Base-by-base conservation (phyloP, 2,888 invertebrate genomes). In the Nomada ruficornis region DNA sequence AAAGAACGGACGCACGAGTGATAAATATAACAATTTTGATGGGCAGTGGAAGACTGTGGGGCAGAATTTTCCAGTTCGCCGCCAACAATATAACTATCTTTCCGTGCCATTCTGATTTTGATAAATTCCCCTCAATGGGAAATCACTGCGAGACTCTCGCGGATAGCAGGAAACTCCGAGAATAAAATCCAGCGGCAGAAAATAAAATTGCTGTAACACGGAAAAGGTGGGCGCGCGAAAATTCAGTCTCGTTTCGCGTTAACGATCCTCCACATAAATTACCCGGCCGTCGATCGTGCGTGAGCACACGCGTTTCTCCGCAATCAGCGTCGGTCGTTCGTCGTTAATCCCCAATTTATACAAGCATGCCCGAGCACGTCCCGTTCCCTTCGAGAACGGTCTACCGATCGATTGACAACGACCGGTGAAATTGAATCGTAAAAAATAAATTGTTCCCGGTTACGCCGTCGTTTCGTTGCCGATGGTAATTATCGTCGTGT, bases 341-440 rank as follows among this genome's bases (percentile, higher is more conserved):
- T 65, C 29, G 60, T 82, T 59, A 59, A 81, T 76, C 54, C 71
- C 62, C 54, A 68, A 80, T 82, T 82, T 82, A 81, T 42, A 68
- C 63, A 64, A 62, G 18, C 68, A 42, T 59, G 10, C 18, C 50
- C 72, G 11, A 4, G n/a, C 36, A 42, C 78, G 68, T 42, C 50
- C 13, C 63, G 67, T 18, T 20, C 11, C 20, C 29, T 29, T 3
- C 23, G 44, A 47, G 42, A 55, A 60, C 65, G 54, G 26, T n/a
- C n/a, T 18, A 11, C n/a, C 57, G 52, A 65, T 47, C 57, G 42
- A 10, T n/a, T n/a, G 57, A 47, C 42, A 55, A 68, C 64, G 73
- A 60, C 26, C 62, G 77, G 50, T 65, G 70, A 74, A 83, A 86
- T 80, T 83, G 84, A 86, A 86, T 86, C 64, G 73, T 86, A 84